These are phyloP conservation scores for Tachuris rubrigastra DNA, from an alignment of 2,113 vertebrate genomes.

Conservation along the genomic window DNA sequence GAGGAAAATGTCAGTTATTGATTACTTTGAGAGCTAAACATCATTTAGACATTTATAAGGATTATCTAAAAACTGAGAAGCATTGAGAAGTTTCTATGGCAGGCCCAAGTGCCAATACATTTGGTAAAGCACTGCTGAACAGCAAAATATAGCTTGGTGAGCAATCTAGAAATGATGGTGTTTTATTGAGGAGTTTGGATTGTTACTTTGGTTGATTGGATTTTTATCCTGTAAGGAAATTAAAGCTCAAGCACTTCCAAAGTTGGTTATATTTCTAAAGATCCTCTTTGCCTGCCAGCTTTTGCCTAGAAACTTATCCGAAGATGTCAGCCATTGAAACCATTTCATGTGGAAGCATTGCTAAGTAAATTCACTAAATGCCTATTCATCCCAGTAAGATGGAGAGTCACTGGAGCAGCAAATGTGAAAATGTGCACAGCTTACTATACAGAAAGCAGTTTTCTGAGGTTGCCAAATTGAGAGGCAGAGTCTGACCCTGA, in stretches of 20 bases:
- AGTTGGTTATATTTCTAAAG: slow-evolving; percentile 51
- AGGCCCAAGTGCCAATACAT: neutral
- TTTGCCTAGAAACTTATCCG: slow-evolving; percentile 50
- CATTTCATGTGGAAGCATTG: slow-evolving; percentile 80
- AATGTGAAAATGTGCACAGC: slow-evolving; percentile 77
- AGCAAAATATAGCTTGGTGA: neutral
- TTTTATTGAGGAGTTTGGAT: neutral
- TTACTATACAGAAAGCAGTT: slow-evolving; percentile 58
- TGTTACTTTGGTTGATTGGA: neutral
- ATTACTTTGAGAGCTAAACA: slow-evolving; percentile 38
- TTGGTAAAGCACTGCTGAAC: neutral
- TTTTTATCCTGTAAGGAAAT: slow-evolving; percentile 45
- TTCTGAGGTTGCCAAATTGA: slow-evolving; percentile 65
- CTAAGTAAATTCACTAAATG: slow-evolving; percentile 82
- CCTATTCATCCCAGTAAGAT: slow-evolving; percentile 74
- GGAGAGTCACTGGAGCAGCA: slow-evolving; percentile 67
- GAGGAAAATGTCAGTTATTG: slow-evolving; percentile 10
- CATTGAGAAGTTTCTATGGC: neutral
- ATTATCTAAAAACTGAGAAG: neutral
- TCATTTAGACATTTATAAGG: neutral
- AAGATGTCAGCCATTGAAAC: slow-evolving; percentile 74
- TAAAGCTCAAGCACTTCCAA: neutral
- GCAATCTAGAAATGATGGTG: neutral
- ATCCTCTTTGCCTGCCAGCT: slow-evolving; percentile 28
- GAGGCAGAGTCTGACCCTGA: slow-evolving; percentile 52